Evolutionary conservation across 2,113 vertebrate genomes (phyloP).

Genomic region (Phylloscopus trochiloides): DNA sequence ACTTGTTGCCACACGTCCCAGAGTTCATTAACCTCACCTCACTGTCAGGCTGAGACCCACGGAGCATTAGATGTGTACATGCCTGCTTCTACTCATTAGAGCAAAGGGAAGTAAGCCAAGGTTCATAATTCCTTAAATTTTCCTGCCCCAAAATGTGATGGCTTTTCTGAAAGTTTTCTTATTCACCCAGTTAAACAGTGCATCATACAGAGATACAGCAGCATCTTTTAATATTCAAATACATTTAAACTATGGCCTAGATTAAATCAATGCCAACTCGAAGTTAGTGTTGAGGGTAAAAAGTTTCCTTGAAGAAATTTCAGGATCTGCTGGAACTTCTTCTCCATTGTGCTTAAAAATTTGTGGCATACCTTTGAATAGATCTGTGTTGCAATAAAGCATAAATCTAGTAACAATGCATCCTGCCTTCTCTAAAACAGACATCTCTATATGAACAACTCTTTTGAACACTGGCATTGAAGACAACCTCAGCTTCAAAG

Average conservation of each 20-base stretch:
- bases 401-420: not conserved
- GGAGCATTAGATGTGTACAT: not conserved
- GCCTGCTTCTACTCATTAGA: not conserved
- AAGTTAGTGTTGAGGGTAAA: not conserved
- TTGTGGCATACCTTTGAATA: not conserved
- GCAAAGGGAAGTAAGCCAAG: not conserved
- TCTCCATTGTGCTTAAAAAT: not conserved
- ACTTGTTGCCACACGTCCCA: not conserved
- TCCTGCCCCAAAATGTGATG: not conserved
- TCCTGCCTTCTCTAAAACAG: not conserved
- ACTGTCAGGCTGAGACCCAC: not conserved
- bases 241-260: not conserved
- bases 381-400: not conserved
- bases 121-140: not conserved
- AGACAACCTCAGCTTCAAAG: slow-evolving; percentile 29
- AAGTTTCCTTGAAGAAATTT: not conserved
- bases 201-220: not conserved
- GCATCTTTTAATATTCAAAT: not conserved
- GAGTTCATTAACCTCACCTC: not conserved
- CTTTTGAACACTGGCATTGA: not conserved
- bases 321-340: not conserved
- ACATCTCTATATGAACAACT: not conserved
- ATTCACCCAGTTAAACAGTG: not conserved
- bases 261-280: not conserved
- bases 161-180: not conserved